These are phyloP conservation scores for Pelodytes ibericus DNA, from an alignment of 2,797 vertebrate genomes.

Conservation along the genomic window DNA sequence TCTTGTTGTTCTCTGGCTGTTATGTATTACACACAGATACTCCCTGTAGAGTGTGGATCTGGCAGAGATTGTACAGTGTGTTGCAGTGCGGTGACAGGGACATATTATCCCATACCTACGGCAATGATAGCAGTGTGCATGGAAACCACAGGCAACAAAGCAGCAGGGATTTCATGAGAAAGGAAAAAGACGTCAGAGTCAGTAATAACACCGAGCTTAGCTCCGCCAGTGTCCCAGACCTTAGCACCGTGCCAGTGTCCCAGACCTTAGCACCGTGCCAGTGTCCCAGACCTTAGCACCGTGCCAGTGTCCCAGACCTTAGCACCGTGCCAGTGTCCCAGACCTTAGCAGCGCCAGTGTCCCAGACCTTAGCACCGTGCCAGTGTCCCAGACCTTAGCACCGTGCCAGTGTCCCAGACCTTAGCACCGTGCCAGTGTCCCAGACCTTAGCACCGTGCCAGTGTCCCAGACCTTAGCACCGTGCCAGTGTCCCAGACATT, in stretches of 20 bases:
- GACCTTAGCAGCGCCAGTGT: too few relatives aligned
- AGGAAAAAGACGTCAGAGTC: slow-evolving; percentile 26
- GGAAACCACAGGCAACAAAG: not conserved
- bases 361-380: too few relatives aligned
- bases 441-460: not conserved
- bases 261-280: not conserved
- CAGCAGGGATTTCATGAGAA: slow-evolving; percentile 24
- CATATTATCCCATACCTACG: slow-evolving; percentile 11
- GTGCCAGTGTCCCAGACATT: not conserved
- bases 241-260: slow-evolving; percentile 1
- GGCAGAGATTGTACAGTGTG: not conserved
- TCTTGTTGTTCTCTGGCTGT: too few relatives aligned
- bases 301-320: not conserved
- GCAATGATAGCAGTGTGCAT: slow-evolving; percentile 3
- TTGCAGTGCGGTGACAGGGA: not conserved
- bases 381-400: not conserved
- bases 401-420: not conserved
- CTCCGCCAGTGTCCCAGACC: too few relatives aligned
- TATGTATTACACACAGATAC: too few relatives aligned
- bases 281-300: not conserved
- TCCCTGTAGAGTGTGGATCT: not conserved
- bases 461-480: not conserved
- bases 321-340: not conserved
- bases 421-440: not conserved
- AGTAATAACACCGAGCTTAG: not conserved